phyloP scores from a whole-genome alignment of 2,113 vertebrate genomes.

The Xiphophorus hellerii region DNA sequence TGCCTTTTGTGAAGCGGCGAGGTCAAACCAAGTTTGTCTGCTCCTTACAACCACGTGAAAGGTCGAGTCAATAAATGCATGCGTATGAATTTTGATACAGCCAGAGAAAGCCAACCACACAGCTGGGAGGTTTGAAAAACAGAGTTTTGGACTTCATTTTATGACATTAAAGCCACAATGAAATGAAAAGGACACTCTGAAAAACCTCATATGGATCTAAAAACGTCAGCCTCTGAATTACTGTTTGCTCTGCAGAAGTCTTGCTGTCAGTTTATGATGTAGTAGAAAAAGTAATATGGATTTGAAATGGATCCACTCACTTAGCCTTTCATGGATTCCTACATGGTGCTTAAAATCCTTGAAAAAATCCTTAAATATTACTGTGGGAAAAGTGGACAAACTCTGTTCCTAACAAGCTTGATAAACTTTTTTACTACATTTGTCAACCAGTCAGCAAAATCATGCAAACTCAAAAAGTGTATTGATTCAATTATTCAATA shows the following conservation, averaged over 20 bases:
- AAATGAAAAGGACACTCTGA: conserved; percentile 5
- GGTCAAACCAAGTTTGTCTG: conserved; percentile 64
- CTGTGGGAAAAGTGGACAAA: no score
- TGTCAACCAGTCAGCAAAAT: no score
- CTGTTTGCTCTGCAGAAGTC: neutral
- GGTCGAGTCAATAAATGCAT: conserved; percentile 67
- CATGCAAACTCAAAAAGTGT: no score
- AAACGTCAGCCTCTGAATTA: neutral
- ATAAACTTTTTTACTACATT: no score
- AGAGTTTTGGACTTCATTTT: neutral
- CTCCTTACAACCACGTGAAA: conserved; percentile 63
- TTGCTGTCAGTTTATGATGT: neutral
- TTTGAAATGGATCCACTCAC: conserved; percentile 1
- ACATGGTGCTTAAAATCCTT: neutral
- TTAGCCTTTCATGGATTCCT: neutral
- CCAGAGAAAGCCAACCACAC: neutral
- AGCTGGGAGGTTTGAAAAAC: neutral
- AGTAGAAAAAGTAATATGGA: neutral
- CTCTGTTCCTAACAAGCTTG: no score
- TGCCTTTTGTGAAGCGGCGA: conserved; percentile 60
- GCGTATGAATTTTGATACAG: conserved; percentile 22
- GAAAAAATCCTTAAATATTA: no score
- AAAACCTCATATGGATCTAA: neutral
- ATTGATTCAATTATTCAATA: no score
- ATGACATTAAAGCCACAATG: conserved; percentile 3